Evolutionary conservation across 2,797 vertebrate species (phyloP).

Genomic region (Amblyopsis hoosieri): DNA sequence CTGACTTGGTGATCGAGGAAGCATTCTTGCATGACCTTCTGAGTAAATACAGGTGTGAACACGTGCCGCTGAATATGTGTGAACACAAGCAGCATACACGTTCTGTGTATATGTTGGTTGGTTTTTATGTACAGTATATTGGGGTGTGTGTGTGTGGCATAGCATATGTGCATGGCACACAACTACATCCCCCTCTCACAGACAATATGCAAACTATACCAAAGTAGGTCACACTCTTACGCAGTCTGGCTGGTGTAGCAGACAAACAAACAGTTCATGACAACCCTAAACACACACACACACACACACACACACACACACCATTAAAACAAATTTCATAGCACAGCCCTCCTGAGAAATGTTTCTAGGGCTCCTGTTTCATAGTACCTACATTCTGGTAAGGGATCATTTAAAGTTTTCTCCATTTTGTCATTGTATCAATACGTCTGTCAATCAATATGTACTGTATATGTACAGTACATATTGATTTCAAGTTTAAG

Average conservation of each 20-base stretch:
- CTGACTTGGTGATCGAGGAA: neutral
- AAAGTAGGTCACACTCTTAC: slow-evolving; percentile 61
- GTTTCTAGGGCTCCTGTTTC: too few relatives aligned
- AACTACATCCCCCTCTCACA: slow-evolving; percentile 38
- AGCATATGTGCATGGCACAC: neutral
- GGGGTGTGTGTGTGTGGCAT: neutral
- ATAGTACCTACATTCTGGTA: too few relatives aligned
- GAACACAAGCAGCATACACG: neutral
- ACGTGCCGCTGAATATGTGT: too few relatives aligned
- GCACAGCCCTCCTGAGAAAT: too few relatives aligned
- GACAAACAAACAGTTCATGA: slow-evolving; percentile 17
- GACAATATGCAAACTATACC: slow-evolving; percentile 55
- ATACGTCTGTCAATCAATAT: too few relatives aligned
- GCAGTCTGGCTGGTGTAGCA: slow-evolving; percentile 41
- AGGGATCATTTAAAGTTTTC: too few relatives aligned
- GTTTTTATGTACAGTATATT: neutral
- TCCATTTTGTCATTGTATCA: too few relatives aligned
- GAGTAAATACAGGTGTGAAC: slow-evolving; percentile 11
- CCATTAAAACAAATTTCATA: neutral
- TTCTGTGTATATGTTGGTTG: neutral
- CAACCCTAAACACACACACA: slow-evolving; percentile 10
- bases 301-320: slow-evolving; percentile 7
- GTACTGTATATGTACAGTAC: too few relatives aligned
- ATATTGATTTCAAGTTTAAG: too few relatives aligned
- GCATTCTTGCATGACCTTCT: neutral